Evolutionary conservation across 2,888 invertebrate genomes (phyloP), one percentile per base, ranked within the genome.

Genomic region (Drosophila paramelanica): DNA sequence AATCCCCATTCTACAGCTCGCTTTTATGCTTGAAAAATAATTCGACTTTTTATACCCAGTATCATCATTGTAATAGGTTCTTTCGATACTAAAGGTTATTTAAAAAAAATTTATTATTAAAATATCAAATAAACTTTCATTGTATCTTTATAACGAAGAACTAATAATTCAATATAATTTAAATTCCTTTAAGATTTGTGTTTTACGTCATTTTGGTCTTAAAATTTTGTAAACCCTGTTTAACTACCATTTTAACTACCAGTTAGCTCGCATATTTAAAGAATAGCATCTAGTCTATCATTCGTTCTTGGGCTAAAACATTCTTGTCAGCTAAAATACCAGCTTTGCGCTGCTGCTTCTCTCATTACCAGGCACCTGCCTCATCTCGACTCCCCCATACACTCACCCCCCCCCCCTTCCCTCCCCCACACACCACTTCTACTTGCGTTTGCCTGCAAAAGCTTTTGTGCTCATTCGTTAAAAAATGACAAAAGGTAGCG

Each of bases 11-110:
- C 33, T 1, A 33, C 33, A 7, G 38, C 39, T 38, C 17, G 47
- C 31, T 14, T 52, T 39, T 68, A 27, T 68, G 74, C 42, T 52
- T 45, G 52, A 55, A 50, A 50, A 42, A 58, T 61, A 60, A 72
- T 65, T 70, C 59, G 49, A 71, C 52, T 76, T 60, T 42, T 46
- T 33, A 47, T 66, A 77, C 66, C 72, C 72, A 71, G 23, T 39
- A 36, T n/a, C 33, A 1, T 7, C 5, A 36, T 56, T 43, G 33
- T 52, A 51, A 41, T 31, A 17, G 43, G 53, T 46, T 53, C 6
- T 57, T 43, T 41, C 25, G 5, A 10, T 39, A 51, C 11, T 11
- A 10, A 33, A 7, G 27, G 8, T 31, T 31, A 31, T 31, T 31
- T 31, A 8, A 7, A 31, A 0, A 31, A 5, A 31, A 31, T 10